Conservation (phyloP, 2,113 vertebrate genomes). For the Beaufortia kweichowensis region DNA sequence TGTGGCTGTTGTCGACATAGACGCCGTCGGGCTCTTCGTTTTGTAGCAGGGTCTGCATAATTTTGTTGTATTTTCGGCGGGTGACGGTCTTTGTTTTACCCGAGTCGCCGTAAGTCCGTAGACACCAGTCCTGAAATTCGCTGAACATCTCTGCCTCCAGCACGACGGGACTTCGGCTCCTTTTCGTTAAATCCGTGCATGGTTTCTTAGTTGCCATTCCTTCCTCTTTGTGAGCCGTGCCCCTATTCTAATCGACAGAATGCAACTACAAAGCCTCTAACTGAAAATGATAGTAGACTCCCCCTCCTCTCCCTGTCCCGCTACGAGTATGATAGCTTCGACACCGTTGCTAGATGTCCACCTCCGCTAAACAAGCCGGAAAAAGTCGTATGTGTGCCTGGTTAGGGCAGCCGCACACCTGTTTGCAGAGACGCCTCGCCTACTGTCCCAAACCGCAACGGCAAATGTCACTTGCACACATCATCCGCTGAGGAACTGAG, state of each 20-base stretch:
- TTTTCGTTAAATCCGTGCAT: slow-evolving; percentile 76
- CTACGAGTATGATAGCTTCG: slow-evolving; percentile 58
- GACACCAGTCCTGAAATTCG: slow-evolving; percentile 97
- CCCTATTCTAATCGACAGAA: slow-evolving; percentile 44
- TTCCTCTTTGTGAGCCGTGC: slow-evolving; percentile 49
- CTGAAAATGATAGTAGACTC: slow-evolving; percentile 54
- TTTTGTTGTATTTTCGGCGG: slow-evolving; percentile 90
- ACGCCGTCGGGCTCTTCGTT: slow-evolving; percentile 77
- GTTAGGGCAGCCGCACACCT: slow-evolving; percentile 75
- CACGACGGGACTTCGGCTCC: slow-evolving; percentile 86
- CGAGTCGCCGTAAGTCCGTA: slow-evolving; percentile 95
- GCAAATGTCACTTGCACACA: slow-evolving; percentile 79
- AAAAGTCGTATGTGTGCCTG: slow-evolving; percentile 58
- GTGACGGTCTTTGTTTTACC: slow-evolving; percentile 98
- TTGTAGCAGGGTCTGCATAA: slow-evolving; percentile 81
- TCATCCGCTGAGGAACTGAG: slow-evolving; percentile 69
- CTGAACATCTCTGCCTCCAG: slow-evolving; percentile 92
- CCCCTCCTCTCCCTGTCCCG: slow-evolving; percentile 65
- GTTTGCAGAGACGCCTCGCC: slow-evolving; percentile 73
- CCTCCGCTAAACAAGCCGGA: background rate
- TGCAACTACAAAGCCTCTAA: slow-evolving; percentile 67
- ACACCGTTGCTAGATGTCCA: slow-evolving; percentile 44
- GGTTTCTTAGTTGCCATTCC: slow-evolving; percentile 76
- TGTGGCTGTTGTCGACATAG: slow-evolving; percentile 80
- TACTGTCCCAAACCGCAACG: slow-evolving; percentile 79